Percentiles rank a stretch among this genome's conserved stretches.
Evolutionary conservation across 2,797 vertebrate genomes (phyloP).

Genomic region (Halcyon leucocephala): DNA sequence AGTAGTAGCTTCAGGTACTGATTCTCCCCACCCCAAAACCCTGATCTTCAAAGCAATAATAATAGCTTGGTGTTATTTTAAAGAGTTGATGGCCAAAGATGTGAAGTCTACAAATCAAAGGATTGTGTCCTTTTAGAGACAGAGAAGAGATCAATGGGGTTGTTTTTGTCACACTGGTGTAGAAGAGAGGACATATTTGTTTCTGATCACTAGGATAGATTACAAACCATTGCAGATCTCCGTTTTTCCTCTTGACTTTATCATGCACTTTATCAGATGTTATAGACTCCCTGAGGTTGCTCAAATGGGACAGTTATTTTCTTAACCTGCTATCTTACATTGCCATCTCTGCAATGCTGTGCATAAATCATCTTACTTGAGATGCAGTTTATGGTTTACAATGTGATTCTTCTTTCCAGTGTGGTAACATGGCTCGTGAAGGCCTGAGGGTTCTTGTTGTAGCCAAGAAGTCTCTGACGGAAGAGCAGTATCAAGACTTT

Average conservation of each 20-base stretch:
- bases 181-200: not conserved
- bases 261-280: constrained; percentile 36
- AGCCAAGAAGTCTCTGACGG: constrained; percentile 95
- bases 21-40: not conserved
- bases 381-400: not conserved
- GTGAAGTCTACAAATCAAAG: not conserved
- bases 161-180: not conserved
- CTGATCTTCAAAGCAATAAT: not conserved
- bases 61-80: not conserved
- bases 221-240: not conserved
- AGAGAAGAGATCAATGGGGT: not conserved
- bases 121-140: not conserved
- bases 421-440: constrained; percentile 98
- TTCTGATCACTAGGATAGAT: not conserved
- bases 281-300: not conserved
- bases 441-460: constrained; percentile 95
- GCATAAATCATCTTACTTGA: constrained; percentile 15
- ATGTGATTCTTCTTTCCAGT: constrained; percentile 78
- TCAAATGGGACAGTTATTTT: constrained; percentile 12
- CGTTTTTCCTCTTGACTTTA: not conserved
- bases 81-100: not conserved
- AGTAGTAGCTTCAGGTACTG: not conserved
- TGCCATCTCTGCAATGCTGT: not conserved
- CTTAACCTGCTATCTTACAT: not conserved
- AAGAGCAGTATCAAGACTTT: constrained; percentile 98